A percentile compares a stretch with the other conserved stretches of the same genome.
These are phyloP conservation scores for Athalia circularis DNA, from an alignment of 2,888 invertebrate species.

Conservation along the genomic window DNA sequence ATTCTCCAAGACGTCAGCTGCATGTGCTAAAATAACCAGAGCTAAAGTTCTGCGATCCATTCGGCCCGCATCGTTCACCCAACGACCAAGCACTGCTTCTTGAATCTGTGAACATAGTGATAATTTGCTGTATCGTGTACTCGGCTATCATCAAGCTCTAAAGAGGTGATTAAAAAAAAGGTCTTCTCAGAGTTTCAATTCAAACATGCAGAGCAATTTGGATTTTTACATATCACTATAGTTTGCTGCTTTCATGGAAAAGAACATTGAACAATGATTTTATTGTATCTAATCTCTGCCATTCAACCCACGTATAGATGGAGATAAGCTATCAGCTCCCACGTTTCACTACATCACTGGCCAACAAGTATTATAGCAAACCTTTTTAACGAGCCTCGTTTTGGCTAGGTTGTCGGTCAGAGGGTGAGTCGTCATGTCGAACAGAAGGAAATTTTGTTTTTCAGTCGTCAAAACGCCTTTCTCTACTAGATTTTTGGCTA, in stretches of 20 bases:
- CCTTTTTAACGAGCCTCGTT: slow-evolving; percentile 97
- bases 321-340: slow-evolving; percentile 44
- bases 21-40: slow-evolving; percentile 96
- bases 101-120: slow-evolving; percentile 83
- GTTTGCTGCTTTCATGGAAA: background rate
- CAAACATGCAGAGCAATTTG: too few species aligned
- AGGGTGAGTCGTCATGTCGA: slow-evolving; percentile 99
- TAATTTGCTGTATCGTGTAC: too few species aligned
- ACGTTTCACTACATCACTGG: background rate
- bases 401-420: slow-evolving; percentile 96
- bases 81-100: slow-evolving; percentile 96
- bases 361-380: slow-evolving; percentile 67
- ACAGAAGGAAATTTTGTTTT: slow-evolving; percentile 99
- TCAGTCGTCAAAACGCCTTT: slow-evolving; percentile 99
- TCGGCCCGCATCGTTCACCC: slow-evolving; percentile 97
- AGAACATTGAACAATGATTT: background rate
- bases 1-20: slow-evolving; percentile 99
- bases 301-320: background rate
- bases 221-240: background rate
- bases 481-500: slow-evolving; percentile 99
- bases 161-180: too few species aligned
- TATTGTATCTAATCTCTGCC: slow-evolving; percentile 31
- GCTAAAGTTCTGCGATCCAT: slow-evolving; percentile 97
- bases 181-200: too few species aligned
- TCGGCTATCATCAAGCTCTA: too few species aligned